Base-by-base conservation (phyloP, 2,797 vertebrate genomes). In the Enteromius unitaeniatus region DNA sequence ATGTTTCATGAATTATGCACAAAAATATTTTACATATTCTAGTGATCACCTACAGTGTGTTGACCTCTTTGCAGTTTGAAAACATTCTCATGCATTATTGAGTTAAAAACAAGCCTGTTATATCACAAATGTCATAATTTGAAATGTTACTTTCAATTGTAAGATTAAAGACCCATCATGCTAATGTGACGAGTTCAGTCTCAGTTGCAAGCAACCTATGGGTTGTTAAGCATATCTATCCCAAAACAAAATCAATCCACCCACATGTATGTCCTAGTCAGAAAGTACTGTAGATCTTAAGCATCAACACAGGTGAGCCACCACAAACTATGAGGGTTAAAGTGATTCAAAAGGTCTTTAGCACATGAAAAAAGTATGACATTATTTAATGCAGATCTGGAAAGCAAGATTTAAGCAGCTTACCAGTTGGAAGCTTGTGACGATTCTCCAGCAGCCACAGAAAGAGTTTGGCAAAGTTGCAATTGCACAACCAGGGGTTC, bases 401-500 rank as follows among this genome's bases (percentile, higher is more conserved):
- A 64, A 72, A 49, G 62, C 11, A 31, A 55, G 23, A 23, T 73
- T 42, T 85, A 88, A 89, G 84, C 82, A 74, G 40, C 87, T 90
- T 96, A 97, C 97, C 97, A 89, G 93, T 95, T 89, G 95, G 95
- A 75, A 98, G 95, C 93, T 97, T 97, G 89, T 96, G 93, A 1
- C 86, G 92, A 81, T 98, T 97, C 89, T 96, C 94, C 88, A 95
- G 94, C 69, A 98, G 94, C 97, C 97, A 98, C 78, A 92, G 91
- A 93, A 97, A 99, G 31, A 99, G 95, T 80, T 95, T 96, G 89
- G 96, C 95, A 90, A 98, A 97, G 88, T 95, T 94, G 85, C 97
- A 99, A 91, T 96, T 96, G 72, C 97, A 98, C 15, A 96, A 90
- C 97, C 97, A 98, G 2, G 97, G 97, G 92, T 99, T 99, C 17